Base-by-base conservation (phyloP, 2,797 vertebrate genomes). In the Parauchenoglanis punctatus region DNA sequence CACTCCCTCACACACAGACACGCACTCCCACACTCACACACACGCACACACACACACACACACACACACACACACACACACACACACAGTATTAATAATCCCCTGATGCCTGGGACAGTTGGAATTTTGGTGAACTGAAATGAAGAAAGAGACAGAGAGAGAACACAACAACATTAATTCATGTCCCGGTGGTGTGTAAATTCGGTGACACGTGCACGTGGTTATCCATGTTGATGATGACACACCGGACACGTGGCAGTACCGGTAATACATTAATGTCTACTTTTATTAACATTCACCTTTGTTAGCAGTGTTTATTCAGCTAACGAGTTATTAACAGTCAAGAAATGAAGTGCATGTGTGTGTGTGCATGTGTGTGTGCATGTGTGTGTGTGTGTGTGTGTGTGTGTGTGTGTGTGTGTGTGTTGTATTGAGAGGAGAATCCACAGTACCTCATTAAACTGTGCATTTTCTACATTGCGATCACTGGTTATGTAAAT, bases 11-110 rank as follows among this genome's bases (percentile, higher is more conserved):
- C n/a, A n/a, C n/a, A n/a, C n/a, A n/a, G n/a, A n/a, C n/a, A n/a
- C n/a, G n/a, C n/a, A n/a, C n/a, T n/a, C 72, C 12, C 70, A 73
- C 68, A 70, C 31, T 40, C 28, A 67, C 65, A 68, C 67, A 70
- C 31, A 70, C 31, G 23, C 68, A 72, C n/a, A 13, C 67, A 35
- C 67, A 70, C 25, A 28, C 63, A 67, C 67, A 68, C 28, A 68
- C 25, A 28, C 63, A 65, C 63, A 65, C n/a, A 28, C 25, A 28
- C 63, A 65, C 63, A 65, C 63, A 12, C 15, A 59, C 77, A n/a
- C 63, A n/a, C 75, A 28, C 28, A 68, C 31, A 2, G 23, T 73
- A 73, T 13, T 28, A n/a, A 76, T n/a, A 76, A 75, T 75, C 46
- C 23, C 20, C 40, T 73, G 44, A 13, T 11, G 70, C 35, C 72